These are phyloP conservation scores for Cheilosia impressa DNA, from an alignment of 2,888 invertebrate species.

Conservation along the genomic window DNA sequence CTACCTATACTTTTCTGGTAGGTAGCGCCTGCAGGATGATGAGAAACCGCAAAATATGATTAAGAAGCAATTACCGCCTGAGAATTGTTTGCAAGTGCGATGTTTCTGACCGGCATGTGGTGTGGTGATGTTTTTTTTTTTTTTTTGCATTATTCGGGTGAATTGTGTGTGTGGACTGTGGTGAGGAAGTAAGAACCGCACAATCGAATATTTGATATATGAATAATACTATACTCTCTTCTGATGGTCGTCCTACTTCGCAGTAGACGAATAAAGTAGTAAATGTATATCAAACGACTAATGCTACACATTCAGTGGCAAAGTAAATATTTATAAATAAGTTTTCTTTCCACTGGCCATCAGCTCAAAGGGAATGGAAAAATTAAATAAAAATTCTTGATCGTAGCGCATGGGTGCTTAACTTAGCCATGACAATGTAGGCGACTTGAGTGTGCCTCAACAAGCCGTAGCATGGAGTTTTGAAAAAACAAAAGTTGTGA, in stretches of 20 bases:
- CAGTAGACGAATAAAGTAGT: background rate
- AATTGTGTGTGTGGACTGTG: background rate
- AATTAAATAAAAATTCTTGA: too few relatives aligned
- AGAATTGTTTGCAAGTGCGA: constrained; percentile 60
- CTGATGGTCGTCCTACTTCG: background rate
- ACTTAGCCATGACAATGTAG: too few relatives aligned
- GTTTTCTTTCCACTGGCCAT: too few relatives aligned
- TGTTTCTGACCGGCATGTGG: constrained; percentile 59
- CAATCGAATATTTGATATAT: background rate
- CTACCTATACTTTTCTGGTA: constrained; percentile 36
- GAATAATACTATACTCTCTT: background rate
- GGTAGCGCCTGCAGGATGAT: constrained; percentile 66
- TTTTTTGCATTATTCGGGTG: background rate
- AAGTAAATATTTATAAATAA: too few relatives aligned
- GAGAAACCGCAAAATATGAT: constrained; percentile 72
- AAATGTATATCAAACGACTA: background rate
- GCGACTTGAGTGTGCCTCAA: too few relatives aligned
- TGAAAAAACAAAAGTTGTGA: too few relatives aligned
- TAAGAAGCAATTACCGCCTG: constrained; percentile 66
- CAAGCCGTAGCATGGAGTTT: too few relatives aligned
- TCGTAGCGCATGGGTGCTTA: too few relatives aligned
- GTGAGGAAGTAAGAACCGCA: background rate
- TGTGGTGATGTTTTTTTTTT: background rate
- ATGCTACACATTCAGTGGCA: too few relatives aligned
- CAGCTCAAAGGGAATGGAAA: too few relatives aligned